phyloP scores from a whole-genome alignment of 2,113 vertebrate genomes.

The Calypte anna region DNA sequence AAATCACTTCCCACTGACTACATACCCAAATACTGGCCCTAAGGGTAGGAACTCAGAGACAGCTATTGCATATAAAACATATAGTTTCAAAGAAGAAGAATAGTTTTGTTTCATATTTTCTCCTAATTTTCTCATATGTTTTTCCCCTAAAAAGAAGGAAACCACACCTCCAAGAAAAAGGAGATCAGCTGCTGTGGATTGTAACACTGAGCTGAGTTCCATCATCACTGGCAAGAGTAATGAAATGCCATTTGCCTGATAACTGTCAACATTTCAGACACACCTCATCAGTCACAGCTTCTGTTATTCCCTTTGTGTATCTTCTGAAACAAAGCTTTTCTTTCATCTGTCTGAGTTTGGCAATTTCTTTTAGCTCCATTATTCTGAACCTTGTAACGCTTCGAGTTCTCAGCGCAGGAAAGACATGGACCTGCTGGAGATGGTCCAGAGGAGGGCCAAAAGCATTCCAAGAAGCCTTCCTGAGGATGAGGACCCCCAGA shows the following conservation, averaged over 20 bases:
- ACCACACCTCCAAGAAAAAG: constrained; percentile 6
- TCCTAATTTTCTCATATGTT: no score
- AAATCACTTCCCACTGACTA: background rate
- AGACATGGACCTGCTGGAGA: background rate
- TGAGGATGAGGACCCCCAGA: background rate
- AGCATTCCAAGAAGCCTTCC: background rate
- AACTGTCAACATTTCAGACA: constrained; percentile 52
- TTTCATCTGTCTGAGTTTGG: constrained; percentile 4
- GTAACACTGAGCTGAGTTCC: background rate
- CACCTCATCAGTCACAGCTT: constrained; percentile 34
- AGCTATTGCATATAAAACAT: background rate
- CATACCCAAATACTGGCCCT: background rate
- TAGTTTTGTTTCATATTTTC: background rate
- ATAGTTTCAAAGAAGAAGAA: background rate
- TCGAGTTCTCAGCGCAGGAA: background rate
- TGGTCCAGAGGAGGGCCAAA: background rate
- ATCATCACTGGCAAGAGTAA: background rate
- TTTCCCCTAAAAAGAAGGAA: background rate
- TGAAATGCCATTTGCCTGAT: constrained; percentile 54
- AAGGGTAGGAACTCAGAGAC: background rate
- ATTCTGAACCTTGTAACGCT: background rate
- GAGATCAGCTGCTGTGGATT: background rate
- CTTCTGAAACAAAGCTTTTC: constrained; percentile 42
- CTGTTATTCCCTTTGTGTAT: constrained; percentile 42
- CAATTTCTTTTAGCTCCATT: constrained; percentile 42